Base-by-base conservation (phyloP, 2,113 vertebrate genomes). In the Riparia riparia region DNA sequence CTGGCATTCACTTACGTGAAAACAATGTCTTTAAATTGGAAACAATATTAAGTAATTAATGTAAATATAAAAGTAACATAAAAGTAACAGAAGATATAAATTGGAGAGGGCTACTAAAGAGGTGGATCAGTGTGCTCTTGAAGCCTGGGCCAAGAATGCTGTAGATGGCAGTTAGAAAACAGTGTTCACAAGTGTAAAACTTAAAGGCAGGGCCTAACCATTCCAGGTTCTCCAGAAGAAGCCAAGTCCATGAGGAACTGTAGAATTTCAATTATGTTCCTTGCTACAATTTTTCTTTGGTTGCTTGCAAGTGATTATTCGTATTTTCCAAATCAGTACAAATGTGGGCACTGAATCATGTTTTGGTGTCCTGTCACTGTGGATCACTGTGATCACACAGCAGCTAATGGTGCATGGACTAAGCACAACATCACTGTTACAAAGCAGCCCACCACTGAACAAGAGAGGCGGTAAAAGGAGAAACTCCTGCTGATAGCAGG, bases 401-500 rank as follows among this genome's bases (percentile, higher is more conserved):
- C 91, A 57, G 77, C 89, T 94, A 47, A 41, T 65, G 83, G 83
- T 64, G 68, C 95, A 68, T 51, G 85, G 89, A 79, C 96, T 93
- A 94, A 95, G 77, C 68, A 89, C 90, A 89, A 49, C 86, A 56
- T 45, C 41, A 10, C 25, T 11, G 31, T n/a, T 93, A 54, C 89
- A 56, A 79, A 81, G 32, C 64, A 89, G 47, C 68, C 82, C 85
- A 45, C 86, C 82, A 32, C 88, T 61, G 66, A 91, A 64, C 90
- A 45, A 34, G 90, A 90, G 84, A 91, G 92, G 86, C 89, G 56
- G 68, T 53, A 49, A 88, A 96, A 97, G 56, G 84, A 97, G 93
- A 96, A 90, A 89, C 91, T 93, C 96, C 90, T 98, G 91, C 96
- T 97, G 96, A 97, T 92, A 96, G 95, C 92, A 97, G 94, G 94